Conservation (phyloP, 35 echinoderm and acorn worm genomes). For the Eucidaris tribuloides region DNA sequence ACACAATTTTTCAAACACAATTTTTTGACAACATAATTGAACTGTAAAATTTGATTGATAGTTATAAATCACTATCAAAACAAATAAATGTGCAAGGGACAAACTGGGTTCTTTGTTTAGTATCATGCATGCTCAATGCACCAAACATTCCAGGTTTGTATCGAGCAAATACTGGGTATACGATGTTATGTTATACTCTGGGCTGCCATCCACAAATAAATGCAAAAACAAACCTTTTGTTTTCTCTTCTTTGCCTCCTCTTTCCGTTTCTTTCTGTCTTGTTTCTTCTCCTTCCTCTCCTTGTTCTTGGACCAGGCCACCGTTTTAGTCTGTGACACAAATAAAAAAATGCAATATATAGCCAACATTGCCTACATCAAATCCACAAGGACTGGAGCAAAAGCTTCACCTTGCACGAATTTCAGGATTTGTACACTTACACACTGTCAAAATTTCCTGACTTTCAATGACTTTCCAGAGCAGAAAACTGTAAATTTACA, state of each 20-base stretch:
- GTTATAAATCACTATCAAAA: not conserved
- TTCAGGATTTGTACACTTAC: too few relatives aligned
- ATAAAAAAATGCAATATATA: conserved; percentile 2
- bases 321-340: conserved; percentile 30
- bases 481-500: too few relatives aligned
- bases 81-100: too few relatives aligned
- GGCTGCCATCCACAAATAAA: not conserved
- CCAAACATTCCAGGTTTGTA: not conserved
- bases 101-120: too few relatives aligned
- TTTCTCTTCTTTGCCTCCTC: conserved; percentile 80
- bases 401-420: not conserved
- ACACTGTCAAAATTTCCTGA: too few relatives aligned
- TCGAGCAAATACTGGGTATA: not conserved
- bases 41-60: not conserved
- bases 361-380: not conserved
- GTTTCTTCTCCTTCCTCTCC: conserved; percentile 67
- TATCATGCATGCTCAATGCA: not conserved
- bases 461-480: too few relatives aligned
- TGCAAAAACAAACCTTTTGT: conserved; percentile 51
- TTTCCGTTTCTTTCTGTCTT: conserved; percentile 73
- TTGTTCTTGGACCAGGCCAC: conserved; percentile 82
- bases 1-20: too few relatives aligned
- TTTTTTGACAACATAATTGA: too few relatives aligned
- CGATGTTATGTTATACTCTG: not conserved
- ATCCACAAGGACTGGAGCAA: not conserved